Evolutionary conservation across 2,113 vertebrate genomes (phyloP).

Genomic region (Campylomormyrus tamandua): DNA sequence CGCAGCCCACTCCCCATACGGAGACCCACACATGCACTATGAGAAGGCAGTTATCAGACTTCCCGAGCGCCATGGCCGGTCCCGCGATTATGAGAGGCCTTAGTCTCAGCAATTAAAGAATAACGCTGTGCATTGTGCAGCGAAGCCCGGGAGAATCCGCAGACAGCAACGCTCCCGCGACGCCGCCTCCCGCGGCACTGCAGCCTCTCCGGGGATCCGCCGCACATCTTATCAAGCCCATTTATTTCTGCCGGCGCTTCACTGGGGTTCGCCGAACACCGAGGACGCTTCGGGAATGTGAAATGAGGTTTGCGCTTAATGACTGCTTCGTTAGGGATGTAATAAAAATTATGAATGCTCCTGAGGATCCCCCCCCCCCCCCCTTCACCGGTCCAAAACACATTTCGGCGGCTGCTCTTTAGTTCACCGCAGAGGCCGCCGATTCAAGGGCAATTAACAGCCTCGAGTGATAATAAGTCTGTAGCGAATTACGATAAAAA

Average conservation of each 20-base stretch:
- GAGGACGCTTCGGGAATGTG: background rate
- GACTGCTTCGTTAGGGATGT: slow-evolving; percentile 5
- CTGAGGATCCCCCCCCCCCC: background rate
- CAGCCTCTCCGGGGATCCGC: background rate
- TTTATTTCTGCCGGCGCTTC: background rate
- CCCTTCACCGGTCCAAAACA: background rate
- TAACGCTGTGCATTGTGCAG: background rate
- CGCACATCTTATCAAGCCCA: background rate
- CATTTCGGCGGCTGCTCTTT: background rate
- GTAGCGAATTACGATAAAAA: slow-evolving; percentile 13
- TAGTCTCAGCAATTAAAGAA: slow-evolving; percentile 4
- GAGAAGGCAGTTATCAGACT: background rate
- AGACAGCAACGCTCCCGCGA: background rate
- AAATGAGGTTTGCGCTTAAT: slow-evolving; percentile 3
- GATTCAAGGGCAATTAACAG: slow-evolving; percentile 12
- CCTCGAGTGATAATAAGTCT: slow-evolving; percentile 17
- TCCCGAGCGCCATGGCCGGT: background rate
- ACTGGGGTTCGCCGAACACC: background rate
- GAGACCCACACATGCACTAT: background rate
- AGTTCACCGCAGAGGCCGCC: slow-evolving; percentile 6
- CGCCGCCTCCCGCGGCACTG: background rate
- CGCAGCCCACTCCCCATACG: background rate
- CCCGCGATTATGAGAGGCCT: background rate
- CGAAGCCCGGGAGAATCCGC: background rate
- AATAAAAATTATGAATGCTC: slow-evolving; percentile 15